phyloP scores from a whole-genome alignment of 2,888 invertebrate genomes.

The Mamestra brassicae region DNA sequence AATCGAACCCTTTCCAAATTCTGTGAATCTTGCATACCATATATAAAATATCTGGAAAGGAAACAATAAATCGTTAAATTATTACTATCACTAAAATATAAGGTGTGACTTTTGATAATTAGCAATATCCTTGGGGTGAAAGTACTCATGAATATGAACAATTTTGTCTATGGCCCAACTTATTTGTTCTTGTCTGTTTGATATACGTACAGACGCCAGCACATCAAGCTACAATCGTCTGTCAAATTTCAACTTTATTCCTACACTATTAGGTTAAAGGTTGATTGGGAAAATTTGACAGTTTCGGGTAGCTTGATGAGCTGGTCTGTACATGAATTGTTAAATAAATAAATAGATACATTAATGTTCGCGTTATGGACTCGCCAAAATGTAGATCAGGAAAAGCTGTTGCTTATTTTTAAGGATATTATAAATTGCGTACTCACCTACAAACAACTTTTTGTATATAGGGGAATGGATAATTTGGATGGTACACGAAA shows the following conservation, averaged over 20 bases:
- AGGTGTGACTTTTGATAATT: background rate
- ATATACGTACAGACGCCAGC: background rate
- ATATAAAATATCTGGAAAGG: slow-evolving; percentile 96
- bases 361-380: background rate
- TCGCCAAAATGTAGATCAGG: background rate
- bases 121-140: background rate
- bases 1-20: slow-evolving; percentile 98
- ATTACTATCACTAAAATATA: background rate
- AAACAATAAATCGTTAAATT: slow-evolving; percentile 25
- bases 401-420: background rate
- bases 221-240: no score
- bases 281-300: no score
- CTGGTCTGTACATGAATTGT: no score
- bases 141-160: background rate
- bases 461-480: slow-evolving; percentile 98
- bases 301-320: no score
- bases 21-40: slow-evolving; percentile 99
- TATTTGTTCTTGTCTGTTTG: no score
- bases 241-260: no score
- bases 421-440: background rate
- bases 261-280: no score
- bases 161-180: background rate
- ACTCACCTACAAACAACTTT: slow-evolving; percentile 97
- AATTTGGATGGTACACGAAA: slow-evolving; percentile 98
- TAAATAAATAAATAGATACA: no score